Evolutionary conservation across 2,888 invertebrate species (phyloP).

Genomic region (Lamproptera curius): DNA sequence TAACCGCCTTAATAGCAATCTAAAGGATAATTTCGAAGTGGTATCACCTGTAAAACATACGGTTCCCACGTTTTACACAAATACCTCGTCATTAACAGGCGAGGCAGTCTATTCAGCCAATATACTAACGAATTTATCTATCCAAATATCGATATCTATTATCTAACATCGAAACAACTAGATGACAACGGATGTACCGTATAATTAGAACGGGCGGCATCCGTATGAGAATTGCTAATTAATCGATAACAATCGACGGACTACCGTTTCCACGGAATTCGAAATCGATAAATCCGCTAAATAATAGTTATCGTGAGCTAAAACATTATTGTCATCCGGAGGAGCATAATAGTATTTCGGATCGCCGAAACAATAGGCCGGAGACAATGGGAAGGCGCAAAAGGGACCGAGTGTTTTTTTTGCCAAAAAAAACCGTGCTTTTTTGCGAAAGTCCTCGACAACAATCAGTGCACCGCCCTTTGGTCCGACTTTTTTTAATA

Average conservation of each 20-base stretch:
- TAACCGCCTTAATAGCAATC: too few relatives aligned
- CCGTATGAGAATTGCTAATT: conserved; percentile 33
- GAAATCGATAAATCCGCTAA: conserved; percentile 66
- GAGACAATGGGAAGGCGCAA: conserved; percentile 72
- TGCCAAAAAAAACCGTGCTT: conserved; percentile 44
- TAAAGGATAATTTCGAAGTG: too few relatives aligned
- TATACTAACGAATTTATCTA: conserved; percentile 3
- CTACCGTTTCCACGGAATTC: conserved; percentile 19
- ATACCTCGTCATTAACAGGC: conserved; percentile 4
- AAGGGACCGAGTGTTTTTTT: conserved; percentile 56
- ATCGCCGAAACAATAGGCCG: conserved; percentile 70
- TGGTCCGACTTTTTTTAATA: conserved; percentile 57
- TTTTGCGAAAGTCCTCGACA: conserved; percentile 64
- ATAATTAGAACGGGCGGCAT: conserved; percentile 24
- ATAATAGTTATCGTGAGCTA: conserved; percentile 74
- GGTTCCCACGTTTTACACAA: conserved; percentile 5
- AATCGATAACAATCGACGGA: conserved; percentile 22
- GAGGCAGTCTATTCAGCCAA: conserved; percentile 2
- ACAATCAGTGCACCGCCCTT: conserved; percentile 67
- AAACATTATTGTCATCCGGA: conserved; percentile 73
- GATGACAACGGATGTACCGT: conserved; percentile 19
- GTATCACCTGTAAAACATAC: too few relatives aligned
- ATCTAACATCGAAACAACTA: conserved; percentile 6
- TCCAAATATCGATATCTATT: conserved; percentile 7
- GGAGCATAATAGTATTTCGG: conserved; percentile 76